Base-by-base conservation (phyloP, 2,113 vertebrate genomes). In the Agapornis roseicollis region DNA sequence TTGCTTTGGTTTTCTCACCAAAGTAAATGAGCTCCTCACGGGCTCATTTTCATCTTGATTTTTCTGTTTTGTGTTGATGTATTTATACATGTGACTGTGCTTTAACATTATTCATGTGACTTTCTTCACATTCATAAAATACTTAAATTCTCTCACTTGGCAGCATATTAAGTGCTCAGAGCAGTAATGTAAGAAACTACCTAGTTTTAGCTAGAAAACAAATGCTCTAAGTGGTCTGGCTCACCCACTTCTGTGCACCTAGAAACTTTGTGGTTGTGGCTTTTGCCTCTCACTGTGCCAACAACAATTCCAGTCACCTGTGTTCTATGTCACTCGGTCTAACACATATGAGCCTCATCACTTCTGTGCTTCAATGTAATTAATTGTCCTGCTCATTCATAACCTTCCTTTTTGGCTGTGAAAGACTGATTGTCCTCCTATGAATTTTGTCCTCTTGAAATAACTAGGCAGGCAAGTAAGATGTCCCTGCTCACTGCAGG, bases 311-410 rank as follows among this genome's bases (percentile, higher is more conserved):
- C n/a, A 31, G 37, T 29, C 58, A 17, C 46, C 20, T 39, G n/a
- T 66, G 19, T 44, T 49, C 3, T 0, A 0, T 33, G 28, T 53
- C 46, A 11, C 42, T 88, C 0, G 0, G 25, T 12, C 15, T 55
- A 17, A 24, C 15, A 10, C 1, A 3, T 69, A 27, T 33, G 41
- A 33, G 31, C 10, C 29, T 68, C 2, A 2, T 82, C 6, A 4
- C 20, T 64, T 91, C 28, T 66, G 17, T 81, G 28, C 46, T 60
- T 92, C 31, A 13, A 7, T 71, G 35, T 66, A 56, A n/a, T 88
- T 88, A 82, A 52, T 76, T 16, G 17, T 64, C 22, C 37, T 83
- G 35, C 58, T 85, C 24, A 13, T 73, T 91, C 72, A 61, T 88
- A 85, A 44, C 14, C 15, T 58, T 78, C 33, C n/a, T 39, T 29